A percentile compares a stretch with the other conserved stretches of the same genome.
Conservation (phyloP, 2,888 invertebrate genomes). For the Tridacna gigas region DNA sequence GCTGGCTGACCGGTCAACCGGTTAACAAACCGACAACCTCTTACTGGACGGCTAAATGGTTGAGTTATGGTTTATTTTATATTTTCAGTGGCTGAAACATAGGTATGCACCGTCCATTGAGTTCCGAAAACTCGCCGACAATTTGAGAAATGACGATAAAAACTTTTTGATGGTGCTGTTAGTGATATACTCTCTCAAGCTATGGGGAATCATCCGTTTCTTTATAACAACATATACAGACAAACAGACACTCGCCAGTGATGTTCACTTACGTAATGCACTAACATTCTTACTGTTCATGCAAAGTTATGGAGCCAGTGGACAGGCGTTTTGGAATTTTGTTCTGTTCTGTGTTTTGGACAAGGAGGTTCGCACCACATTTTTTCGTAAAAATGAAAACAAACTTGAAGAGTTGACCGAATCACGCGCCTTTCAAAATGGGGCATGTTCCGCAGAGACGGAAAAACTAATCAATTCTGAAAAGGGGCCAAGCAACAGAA, state of each 20-base stretch:
- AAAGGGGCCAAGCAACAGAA: too few relatives aligned
- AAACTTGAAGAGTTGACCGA: too few relatives aligned
- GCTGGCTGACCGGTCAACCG: too few relatives aligned
- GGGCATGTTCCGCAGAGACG: too few relatives aligned
- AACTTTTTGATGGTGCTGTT: slow-evolving; percentile 51
- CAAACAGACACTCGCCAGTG: slow-evolving; percentile 4
- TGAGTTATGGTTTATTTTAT: too few relatives aligned
- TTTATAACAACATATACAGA: slow-evolving; percentile 48
- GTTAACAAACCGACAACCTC: too few relatives aligned
- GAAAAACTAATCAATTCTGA: too few relatives aligned
- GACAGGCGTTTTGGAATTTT: slow-evolving; percentile 64
- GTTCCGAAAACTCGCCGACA: slow-evolving; percentile 9
- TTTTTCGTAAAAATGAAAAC: not conserved
- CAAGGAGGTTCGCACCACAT: slow-evolving; percentile 29
- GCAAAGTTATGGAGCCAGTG: slow-evolving; percentile 63
- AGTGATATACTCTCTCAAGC: slow-evolving; percentile 46
- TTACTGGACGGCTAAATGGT: too few relatives aligned
- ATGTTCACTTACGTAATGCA: slow-evolving; percentile 12
- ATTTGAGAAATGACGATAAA: slow-evolving; percentile 50
- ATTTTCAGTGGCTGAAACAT: slow-evolving; percentile 8
- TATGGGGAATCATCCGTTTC: slow-evolving; percentile 60
- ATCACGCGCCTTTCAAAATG: too few relatives aligned
- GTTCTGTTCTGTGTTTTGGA: slow-evolving; percentile 56
- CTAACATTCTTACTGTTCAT: slow-evolving; percentile 41
- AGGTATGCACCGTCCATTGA: not conserved